Base-by-base conservation (phyloP, 2,888 invertebrate species). In the Drosophila infuscata region DNA sequence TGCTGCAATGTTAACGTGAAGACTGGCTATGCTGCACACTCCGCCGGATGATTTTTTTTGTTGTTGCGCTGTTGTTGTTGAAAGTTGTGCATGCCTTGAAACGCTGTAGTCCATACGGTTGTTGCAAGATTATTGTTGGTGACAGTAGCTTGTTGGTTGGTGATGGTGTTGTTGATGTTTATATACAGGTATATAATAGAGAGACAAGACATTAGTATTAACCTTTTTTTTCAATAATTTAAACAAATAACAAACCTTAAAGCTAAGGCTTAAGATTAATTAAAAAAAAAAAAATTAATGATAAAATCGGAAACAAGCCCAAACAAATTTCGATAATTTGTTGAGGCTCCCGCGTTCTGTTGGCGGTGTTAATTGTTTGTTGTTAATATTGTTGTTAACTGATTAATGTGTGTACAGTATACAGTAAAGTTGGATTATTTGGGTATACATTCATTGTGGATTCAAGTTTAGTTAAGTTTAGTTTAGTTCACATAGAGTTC, bases 151-250 rank as follows among this genome's bases (percentile, higher is more conserved):
- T 53, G 51, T 29, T 62, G 65, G 57, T n/a, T 60, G 66, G n/a
- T 68, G 70, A 12, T 70, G 71, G 41, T 64, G 72, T 51, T 81
- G 73, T 36, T 66, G 83, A 77, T 81, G 83, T 90, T 76, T 89
- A 89, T 88, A 78, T 84, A 89, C 76, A 83, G 84, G 88, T 87
- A 89, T 90, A 90, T 82, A 83, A 87, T 87, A 87, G 88, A 87
- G 91, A 87, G 90, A 87, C 79, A 87, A 87, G 82, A 87, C 87
- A 87, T 87, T 87, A 87, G 87, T 87, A 83, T 83, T 73, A 76
- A 80, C 77, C 70, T 70, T 77, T 81, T 81, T 80, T 83, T 69
- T 65, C 46, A 88, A 89, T 87, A 87, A 87, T 89, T 90, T 89
- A 90, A 86, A 89, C 75, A 79, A 79, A 89, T 76, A 90, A 89